Evolutionary conservation across 2,113 vertebrate species (phyloP), one percentile per base, ranked within the genome.

Genomic region (Rousettus leschenaultii): DNA sequence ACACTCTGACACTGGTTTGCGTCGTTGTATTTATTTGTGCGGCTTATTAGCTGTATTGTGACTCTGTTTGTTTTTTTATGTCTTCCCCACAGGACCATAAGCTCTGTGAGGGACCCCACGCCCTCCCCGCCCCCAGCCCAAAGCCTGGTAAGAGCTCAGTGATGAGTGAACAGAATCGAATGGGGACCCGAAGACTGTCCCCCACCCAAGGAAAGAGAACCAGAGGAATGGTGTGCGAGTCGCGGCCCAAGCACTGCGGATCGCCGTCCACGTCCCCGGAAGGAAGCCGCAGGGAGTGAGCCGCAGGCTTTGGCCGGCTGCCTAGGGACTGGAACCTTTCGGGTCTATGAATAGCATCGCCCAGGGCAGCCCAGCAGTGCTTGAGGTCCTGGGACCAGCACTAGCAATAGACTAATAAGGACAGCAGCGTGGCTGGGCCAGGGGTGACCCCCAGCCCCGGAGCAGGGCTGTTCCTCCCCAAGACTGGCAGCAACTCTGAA

Each of bases 151-250:
- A 70, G 14, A 48, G 40, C 40, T 77, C 48, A 16, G 26, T 9
- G 48, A 68, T 33, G 0, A 0, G 33, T 7, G 5, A 93, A 38
- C 13, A 65, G 73, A 77, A 74, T 35, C 35, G 15, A 68, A 45
- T 1, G 15, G 35, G 35, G 2, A 13, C 59, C n/a, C 30, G n/a
- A 43, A 85, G 70, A 55, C 48, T 11, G 21, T 35, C 66, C 61
- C 12, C 30, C 74, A 35, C 21, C 77, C 28, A 43, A 65, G 10
- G 45, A 82, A 48, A 40, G 19, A 45, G 55, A 65, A 35, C 1
- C 2, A 55, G n/a, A 45, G 19, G 7, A 28, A 33, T 0, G 7
- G 7, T 6, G 4, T 6, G 4, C 38, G 38, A 43, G 43, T 0
- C 14, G 43, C 5, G 1, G 2, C 43, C 66, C 30, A 18, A 55